Base-by-base conservation (phyloP, 2,888 invertebrate genomes). In the Tetropium fuscum region DNA sequence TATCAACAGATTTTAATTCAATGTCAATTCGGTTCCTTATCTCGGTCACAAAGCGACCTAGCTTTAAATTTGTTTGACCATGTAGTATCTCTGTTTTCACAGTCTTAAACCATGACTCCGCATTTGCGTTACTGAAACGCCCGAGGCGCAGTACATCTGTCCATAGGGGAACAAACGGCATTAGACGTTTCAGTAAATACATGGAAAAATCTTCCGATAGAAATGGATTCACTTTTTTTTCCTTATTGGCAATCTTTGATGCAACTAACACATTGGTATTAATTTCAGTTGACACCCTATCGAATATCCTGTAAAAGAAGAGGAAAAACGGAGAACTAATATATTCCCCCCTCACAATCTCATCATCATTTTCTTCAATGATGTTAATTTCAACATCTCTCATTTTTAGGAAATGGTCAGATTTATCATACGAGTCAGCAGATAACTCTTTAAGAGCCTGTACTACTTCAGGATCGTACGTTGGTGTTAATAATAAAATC, bases 401-500 rank as follows among this genome's bases (percentile, higher is more conserved):
- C 3, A 18, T 8, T 4, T 40, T 18, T 8, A n/a, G 2, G 11
- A 30, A 30, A 30, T 30, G 4, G 2, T 2, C 30, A 30, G 30
- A 30, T 30, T 30, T 30, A 2, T 30, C 30, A n/a, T 30, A 30
- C 2, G n/a, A 15, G 1, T 15, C 15, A 8, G 34, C 7, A 16
- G 40, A 15, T 2, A 40, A 6, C 3, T 15, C 5, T 5, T 19
- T 18, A n/a, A 40, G 7, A 6, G 40, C 40, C 19, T 2, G n/a
- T 25, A 22, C 10, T 13, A 36, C 36, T 5, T 49, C n/a, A 49
- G 3, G n/a, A 6, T 32, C 19, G 1, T 20, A 16, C n/a, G 6
- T 15, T n/a, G 49, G 22, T 16, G 8, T 49, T 49, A 49, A 25
- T 10, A 49, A 11, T 8, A 49, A 1, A 13, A 49, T 13, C 5